These are phyloP conservation scores for Campaea margaritaria DNA, from an alignment of 2,888 invertebrate species.

Conservation along the genomic window DNA sequence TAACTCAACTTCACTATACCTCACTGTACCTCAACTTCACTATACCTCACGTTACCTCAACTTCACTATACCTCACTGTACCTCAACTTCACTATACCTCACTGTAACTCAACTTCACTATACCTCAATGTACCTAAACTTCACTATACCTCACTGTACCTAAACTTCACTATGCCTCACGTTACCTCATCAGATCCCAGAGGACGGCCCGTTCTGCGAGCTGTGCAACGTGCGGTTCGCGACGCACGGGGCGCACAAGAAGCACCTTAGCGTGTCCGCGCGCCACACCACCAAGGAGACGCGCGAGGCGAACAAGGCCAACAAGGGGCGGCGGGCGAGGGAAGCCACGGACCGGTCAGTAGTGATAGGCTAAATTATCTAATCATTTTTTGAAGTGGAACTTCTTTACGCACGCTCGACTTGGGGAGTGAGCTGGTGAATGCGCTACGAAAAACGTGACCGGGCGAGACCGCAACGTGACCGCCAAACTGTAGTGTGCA, in stretches of 20 bases:
- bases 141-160: neutral
- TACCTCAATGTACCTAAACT: neutral
- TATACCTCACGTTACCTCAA: too few species aligned
- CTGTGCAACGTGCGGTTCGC: conserved; percentile 68
- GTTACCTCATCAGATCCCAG: conserved; percentile 57
- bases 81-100: too few species aligned
- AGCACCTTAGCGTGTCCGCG: conserved; percentile 68
- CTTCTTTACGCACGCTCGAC: too few species aligned
- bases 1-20: too few species aligned
- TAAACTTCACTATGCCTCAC: neutral
- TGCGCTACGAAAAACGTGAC: too few species aligned
- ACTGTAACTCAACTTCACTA: neutral
- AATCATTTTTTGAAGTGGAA: too few species aligned
- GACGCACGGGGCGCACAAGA: conserved; percentile 58
- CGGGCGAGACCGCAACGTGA: too few species aligned
- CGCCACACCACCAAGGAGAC: conserved; percentile 58
- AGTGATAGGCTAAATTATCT: too few species aligned
- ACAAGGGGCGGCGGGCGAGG: conserved; percentile 51
- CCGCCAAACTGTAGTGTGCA: too few species aligned
- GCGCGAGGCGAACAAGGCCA: conserved; percentile 54
- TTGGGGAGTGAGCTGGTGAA: too few species aligned
- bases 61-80: too few species aligned
- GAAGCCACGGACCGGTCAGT: conserved; percentile 45
- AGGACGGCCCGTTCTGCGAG: conserved; percentile 72
- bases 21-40: too few species aligned